Base-by-base conservation (phyloP, 2,888 invertebrate genomes). In the Nomada flava region DNA sequence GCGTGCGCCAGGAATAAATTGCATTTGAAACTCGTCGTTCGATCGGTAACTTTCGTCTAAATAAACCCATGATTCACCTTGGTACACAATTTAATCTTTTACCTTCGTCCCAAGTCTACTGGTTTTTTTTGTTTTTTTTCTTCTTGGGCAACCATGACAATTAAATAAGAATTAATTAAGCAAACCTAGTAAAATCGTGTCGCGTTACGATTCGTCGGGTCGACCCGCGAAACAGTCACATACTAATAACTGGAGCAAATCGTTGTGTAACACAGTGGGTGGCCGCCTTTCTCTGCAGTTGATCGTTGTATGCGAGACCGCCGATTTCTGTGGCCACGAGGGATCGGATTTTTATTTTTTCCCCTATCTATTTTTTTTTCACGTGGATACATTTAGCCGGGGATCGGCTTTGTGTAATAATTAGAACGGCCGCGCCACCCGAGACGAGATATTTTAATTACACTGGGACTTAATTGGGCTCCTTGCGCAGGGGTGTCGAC, bases 211-310 rank as follows among this genome's bases (percentile, higher is more conserved):
- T 83, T 83, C 84, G 82, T 86, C 87, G 82, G 82, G 83, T 84
- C 79, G 82, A 47, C 20, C 64, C 72, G 83, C 63, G 83, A 88
- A 89, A 86, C 85, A 88, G 75, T 87, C 85, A 82, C 86, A 87
- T 81, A 87, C 88, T 89, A 88, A 91, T 91, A 91, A 92, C 90
- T 91, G 89, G 91, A 91, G 91, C 91, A 88, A 86, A 59, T 57
- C 79, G 87, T 92, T 92, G 91, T 90, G 92, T 89, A 92, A 92
- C 87, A 77, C 86, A 83, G 91, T 92, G 91, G 92, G 91, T 92
- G 92, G 92, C 88, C 89, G 92, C 92, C 92, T 92, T 92, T 92
- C 92, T 91, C 92, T 81, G 64, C 68, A 52, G 78, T 78, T 79
- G 57, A 59, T 70, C 67, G 62, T 71, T 62, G 72, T 70, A 82